Evolutionary conservation across 2,113 vertebrate species (phyloP).

Genomic region (Pica pica): DNA sequence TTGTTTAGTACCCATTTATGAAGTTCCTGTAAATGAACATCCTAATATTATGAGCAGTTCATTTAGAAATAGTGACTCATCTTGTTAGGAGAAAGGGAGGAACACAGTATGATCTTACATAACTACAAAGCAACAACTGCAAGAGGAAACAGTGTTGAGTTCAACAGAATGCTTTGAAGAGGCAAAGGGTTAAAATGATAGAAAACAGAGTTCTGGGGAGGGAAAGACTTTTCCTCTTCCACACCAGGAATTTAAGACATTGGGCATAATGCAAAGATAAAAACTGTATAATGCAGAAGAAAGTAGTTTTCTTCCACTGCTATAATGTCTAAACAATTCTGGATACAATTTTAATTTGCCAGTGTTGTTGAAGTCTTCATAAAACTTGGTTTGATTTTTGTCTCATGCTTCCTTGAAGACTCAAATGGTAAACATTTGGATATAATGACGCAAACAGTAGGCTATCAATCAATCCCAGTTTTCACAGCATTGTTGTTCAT

Average conservation of each 20-base stretch:
- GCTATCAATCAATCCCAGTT: slow-evolving; percentile 58
- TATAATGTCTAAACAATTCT: slow-evolving; percentile 57
- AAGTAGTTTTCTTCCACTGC: background rate
- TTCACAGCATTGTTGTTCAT: slow-evolving; percentile 68
- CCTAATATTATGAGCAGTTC: background rate
- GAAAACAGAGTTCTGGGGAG: slow-evolving; percentile 6
- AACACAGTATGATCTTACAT: background rate
- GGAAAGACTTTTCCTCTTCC: background rate
- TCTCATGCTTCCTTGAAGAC: slow-evolving; percentile 60
- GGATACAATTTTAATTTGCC: slow-evolving; percentile 45
- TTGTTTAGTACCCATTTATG: background rate
- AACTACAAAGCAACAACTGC: background rate
- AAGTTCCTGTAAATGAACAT: background rate
- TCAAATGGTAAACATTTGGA: slow-evolving; percentile 65
- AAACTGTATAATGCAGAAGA: background rate
- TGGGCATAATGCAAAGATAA: background rate
- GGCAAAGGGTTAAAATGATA: slow-evolving; percentile 27
- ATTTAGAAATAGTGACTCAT: background rate
- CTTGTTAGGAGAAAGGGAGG: background rate
- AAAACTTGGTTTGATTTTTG: slow-evolving; percentile 66
- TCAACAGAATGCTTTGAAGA: slow-evolving; percentile 10
- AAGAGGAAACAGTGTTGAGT: background rate
- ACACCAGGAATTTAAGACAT: background rate
- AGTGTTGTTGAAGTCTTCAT: slow-evolving; percentile 57
- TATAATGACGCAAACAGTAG: slow-evolving; percentile 64